Conservation (phyloP, 2,113 vertebrate species). For the Sarotherodon lohbergeri region DNA sequence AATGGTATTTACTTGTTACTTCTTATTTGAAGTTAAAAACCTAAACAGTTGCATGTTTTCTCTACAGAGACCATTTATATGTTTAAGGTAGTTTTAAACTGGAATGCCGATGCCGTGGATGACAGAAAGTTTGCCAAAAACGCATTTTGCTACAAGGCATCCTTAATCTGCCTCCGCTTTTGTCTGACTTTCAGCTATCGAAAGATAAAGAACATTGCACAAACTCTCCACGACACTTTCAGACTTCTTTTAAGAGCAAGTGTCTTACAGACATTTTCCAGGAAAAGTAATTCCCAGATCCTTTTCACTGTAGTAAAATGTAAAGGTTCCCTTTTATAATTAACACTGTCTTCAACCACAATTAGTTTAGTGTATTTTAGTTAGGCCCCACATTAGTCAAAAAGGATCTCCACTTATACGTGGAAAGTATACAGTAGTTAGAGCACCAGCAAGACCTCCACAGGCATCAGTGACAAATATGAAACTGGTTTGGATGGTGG, state of each 20-base stretch:
- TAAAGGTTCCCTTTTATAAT: neutral
- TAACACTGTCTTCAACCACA: neutral
- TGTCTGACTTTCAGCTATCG: fast-evolving
- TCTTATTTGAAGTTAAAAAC: fast-evolving
- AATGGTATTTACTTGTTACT: conserved; percentile 69
- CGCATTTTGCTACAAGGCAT: neutral
- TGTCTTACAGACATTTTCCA: neutral
- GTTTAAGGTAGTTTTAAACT: neutral
- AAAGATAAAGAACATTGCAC: neutral
- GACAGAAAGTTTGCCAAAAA: neutral
- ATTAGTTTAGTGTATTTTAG: fast-evolving
- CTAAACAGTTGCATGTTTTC: neutral
- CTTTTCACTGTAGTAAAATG: neutral
- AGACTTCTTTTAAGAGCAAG: neutral
- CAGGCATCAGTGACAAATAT: neutral
- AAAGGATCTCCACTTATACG: fast-evolving
- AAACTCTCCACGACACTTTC: neutral
- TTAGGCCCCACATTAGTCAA: neutral
- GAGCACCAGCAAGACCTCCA: neutral
- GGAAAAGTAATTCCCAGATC: neutral
- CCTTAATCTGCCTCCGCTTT: fast-evolving
- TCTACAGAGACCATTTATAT: neutral
- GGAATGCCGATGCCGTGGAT: neutral
- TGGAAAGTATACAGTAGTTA: neutral
- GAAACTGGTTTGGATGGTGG: neutral